Conservation (phyloP, 1,140 invertebrate species). For the Scaptomyza graminum region DNA sequence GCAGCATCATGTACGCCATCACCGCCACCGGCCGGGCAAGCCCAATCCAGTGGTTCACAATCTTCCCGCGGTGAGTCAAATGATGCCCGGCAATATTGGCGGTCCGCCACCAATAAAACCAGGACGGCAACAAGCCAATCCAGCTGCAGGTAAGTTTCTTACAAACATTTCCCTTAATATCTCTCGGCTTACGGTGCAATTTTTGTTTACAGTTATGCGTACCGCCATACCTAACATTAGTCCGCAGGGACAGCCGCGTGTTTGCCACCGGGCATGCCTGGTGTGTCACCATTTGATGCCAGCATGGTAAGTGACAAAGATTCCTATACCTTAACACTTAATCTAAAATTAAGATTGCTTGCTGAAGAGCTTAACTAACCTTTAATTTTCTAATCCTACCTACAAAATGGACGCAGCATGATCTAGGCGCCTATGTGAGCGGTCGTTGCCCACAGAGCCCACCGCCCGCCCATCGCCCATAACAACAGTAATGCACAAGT, state of each 20-base stretch:
- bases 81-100: constrained; percentile 85
- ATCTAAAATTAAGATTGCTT: too few species aligned
- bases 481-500: constrained; percentile 88
- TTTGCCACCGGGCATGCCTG: too few species aligned
- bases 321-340: too few species aligned
- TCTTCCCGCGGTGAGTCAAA: constrained; percentile 78
- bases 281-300: too few species aligned
- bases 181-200: too few species aligned
- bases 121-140: constrained; percentile 59
- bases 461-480: constrained; percentile 90
- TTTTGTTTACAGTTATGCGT: too few species aligned
- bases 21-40: constrained; percentile 54
- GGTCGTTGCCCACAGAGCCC: constrained; percentile 86
- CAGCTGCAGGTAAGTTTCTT: constrained; percentile 53
- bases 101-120: constrained; percentile 85
- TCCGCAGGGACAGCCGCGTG: too few species aligned
- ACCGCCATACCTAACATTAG: too few species aligned
- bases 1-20: constrained; percentile 73
- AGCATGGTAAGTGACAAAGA: too few species aligned
- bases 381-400: too few species aligned
- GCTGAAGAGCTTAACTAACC: too few species aligned
- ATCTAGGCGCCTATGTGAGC: constrained; percentile 83
- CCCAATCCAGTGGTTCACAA: constrained; percentile 71
- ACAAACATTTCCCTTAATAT: neutral
- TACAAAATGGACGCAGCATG: constrained; percentile 84